These are phyloP conservation scores for Drosophila rhopaloa DNA, from an alignment of 1,140 invertebrate genomes.

Conservation along the genomic window DNA sequence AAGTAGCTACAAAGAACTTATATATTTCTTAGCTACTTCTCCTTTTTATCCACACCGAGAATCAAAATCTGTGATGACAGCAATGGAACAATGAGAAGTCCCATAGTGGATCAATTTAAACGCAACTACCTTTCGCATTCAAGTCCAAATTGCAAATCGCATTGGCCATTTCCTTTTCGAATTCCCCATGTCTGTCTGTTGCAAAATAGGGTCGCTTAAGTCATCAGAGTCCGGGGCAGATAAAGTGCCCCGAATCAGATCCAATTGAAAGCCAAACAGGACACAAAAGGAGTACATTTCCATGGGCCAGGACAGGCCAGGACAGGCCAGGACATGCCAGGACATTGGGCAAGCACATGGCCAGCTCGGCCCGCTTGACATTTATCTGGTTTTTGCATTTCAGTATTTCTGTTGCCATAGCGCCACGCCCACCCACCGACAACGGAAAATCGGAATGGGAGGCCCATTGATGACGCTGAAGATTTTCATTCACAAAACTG, in stretches of 20 bases:
- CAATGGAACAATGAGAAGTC: background rate
- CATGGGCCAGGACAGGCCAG: background rate
- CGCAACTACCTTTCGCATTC: background rate
- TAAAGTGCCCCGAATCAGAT: background rate
- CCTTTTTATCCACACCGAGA: background rate
- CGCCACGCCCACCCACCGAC: constrained; percentile 9
- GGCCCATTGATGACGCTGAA: constrained; percentile 61
- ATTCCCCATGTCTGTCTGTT: background rate
- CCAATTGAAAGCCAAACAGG: constrained; percentile 3
- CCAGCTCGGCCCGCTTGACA: constrained; percentile 4
- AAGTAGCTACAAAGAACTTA: too few relatives aligned
- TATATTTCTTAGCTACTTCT: background rate
- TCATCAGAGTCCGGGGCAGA: constrained; percentile 5
- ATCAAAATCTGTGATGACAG: background rate
- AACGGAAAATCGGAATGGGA: background rate
- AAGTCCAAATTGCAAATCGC: constrained; percentile 5
- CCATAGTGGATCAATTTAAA: constrained; percentile 7
- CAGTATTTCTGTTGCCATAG: constrained; percentile 6
- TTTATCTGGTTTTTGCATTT: constrained; percentile 16
- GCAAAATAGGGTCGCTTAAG: constrained; percentile 2
- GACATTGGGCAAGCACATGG: background rate
- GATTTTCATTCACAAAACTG: constrained; percentile 74
- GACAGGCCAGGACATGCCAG: background rate
- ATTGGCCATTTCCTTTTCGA: constrained; percentile 9
- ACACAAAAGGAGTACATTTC: constrained; percentile 10